Percentiles rank a stretch among this genome's conserved stretches.
These are phyloP conservation scores for Petromus typicus DNA, from an alignment of 2,113 vertebrate species.

Conservation along the genomic window DNA sequence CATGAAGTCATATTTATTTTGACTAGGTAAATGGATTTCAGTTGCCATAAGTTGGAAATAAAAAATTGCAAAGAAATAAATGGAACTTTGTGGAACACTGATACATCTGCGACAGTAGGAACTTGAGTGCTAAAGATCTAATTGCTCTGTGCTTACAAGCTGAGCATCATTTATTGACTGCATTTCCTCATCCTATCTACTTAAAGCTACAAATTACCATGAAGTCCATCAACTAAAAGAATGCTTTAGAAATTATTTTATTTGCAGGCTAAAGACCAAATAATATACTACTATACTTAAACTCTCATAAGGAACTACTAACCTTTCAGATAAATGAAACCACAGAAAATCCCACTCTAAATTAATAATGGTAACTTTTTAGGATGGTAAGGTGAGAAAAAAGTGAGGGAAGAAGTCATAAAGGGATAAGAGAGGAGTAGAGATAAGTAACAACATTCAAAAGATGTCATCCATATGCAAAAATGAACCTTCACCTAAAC, in stretches of 20 bases:
- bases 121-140: conserved; percentile 39
- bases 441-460: neutral
- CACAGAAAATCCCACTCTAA: neutral
- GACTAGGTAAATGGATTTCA: neutral
- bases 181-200: neutral
- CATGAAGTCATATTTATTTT: neutral
- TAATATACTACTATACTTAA: neutral
- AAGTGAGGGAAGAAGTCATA: neutral
- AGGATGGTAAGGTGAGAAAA: neutral
- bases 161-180: neutral
- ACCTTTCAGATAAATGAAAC: neutral
- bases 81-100: conserved; percentile 56
- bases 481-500: neutral
- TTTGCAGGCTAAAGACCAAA: neutral
- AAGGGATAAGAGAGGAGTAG: neutral
- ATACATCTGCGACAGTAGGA: neutral
- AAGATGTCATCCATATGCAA: neutral
- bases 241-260: conserved; percentile 24
- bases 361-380: neutral
- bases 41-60: conserved; percentile 56
- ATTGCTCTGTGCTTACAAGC: conserved; percentile 21
- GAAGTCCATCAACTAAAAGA: conserved; percentile 42
- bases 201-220: neutral
- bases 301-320: conserved; percentile 13
- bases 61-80: conserved; percentile 52